Conservation (phyloP, 2,113 vertebrate genomes). For the Eidolon helvum region DNA sequence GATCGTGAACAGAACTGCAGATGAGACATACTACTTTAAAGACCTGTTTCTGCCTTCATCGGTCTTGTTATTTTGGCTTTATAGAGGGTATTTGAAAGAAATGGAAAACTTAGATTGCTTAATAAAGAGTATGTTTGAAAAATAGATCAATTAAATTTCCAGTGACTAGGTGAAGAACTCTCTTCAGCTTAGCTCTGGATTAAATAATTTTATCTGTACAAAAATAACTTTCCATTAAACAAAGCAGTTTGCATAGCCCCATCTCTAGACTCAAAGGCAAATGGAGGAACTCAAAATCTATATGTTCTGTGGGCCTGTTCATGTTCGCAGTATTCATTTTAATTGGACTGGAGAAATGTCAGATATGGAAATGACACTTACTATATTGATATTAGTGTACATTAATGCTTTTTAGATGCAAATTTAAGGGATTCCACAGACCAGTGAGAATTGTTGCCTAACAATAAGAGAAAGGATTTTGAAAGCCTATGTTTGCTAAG, state of each 20-base stretch:
- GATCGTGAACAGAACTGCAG: neutral
- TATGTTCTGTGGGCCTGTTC: neutral
- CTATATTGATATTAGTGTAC: neutral
- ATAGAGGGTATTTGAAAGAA: neutral
- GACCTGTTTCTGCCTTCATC: neutral
- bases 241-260: neutral
- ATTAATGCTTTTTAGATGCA: constrained; percentile 9
- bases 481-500: neutral
- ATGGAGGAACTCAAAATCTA: neutral
- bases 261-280: neutral
- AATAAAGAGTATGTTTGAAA: constrained; percentile 1
- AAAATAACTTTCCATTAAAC: constrained; percentile 8
- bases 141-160: neutral
- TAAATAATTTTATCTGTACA: neutral
- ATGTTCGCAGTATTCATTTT: neutral
- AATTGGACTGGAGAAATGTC: neutral
- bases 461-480: neutral
- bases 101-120: neutral
- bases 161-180: neutral
- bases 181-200: neutral
- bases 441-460: neutral
- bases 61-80: neutral
- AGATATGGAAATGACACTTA: neutral
- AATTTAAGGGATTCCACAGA: neutral
- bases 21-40: neutral